phyloP scores from a whole-genome alignment of 2,113 vertebrate species.

The Esox niger region DNA sequence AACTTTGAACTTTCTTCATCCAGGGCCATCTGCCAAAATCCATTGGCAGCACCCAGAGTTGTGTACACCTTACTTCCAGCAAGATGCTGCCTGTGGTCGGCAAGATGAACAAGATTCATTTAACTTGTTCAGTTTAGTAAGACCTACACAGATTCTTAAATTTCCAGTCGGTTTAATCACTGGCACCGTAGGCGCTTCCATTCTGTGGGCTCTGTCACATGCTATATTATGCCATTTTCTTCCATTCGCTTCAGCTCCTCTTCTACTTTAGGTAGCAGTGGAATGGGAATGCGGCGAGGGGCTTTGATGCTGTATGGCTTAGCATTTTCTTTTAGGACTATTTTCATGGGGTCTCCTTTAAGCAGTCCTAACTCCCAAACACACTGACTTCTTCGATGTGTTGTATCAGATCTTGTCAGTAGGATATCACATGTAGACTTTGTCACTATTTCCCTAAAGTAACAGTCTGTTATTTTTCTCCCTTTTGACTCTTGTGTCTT shows the following conservation, averaged over 20 bases:
- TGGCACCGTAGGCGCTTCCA: not conserved
- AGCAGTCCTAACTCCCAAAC: not conserved
- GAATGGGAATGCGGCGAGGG: not conserved
- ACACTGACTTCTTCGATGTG: not conserved
- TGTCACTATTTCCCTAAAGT: not conserved
- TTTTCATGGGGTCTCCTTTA: not conserved
- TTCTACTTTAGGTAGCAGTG: too few species aligned
- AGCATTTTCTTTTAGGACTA: not conserved
- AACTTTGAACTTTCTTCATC: not conserved
- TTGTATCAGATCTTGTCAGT: not conserved
- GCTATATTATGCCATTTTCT: not conserved
- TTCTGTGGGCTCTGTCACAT: not conserved
- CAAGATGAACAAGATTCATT: too few species aligned
- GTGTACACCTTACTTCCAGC: conserved; percentile 5
- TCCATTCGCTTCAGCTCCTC: not conserved
- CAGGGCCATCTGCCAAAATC: conserved; percentile 22
- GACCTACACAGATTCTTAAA: too few species aligned
- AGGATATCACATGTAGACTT: not conserved
- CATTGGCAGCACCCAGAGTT: conserved; percentile 6
- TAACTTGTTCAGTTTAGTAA: too few species aligned
- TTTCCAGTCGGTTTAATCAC: not conserved
- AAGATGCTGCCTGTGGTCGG: too few species aligned
- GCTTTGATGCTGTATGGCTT: not conserved
- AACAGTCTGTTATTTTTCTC: too few species aligned
- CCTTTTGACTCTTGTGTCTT: too few species aligned